Conservation (phyloP, 2,113 vertebrate genomes). For the Xiphophorus couchianus region DNA sequence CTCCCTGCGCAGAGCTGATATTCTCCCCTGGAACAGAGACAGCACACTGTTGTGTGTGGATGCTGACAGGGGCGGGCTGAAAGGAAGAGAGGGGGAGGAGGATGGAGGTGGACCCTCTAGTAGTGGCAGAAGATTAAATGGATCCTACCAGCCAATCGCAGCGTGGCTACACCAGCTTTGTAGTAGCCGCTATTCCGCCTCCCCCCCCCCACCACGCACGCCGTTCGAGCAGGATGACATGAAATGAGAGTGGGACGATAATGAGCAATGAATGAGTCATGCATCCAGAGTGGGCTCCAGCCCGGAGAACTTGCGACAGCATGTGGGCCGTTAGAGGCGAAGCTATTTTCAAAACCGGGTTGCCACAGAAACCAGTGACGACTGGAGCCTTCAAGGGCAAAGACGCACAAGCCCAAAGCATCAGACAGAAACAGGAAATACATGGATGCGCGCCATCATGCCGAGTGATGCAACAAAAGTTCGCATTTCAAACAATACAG, state of each 20-base stretch:
- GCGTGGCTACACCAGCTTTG: conserved; percentile 70
- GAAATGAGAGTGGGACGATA: conserved; percentile 78
- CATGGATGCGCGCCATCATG: neutral
- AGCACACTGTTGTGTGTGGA: conserved; percentile 80
- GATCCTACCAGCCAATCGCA: conserved; percentile 86
- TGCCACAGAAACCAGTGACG: conserved; percentile 66
- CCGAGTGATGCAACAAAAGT: conserved; percentile 8
- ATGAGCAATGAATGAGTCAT: conserved; percentile 82
- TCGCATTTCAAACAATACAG: neutral
- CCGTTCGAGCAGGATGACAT: conserved; percentile 56
- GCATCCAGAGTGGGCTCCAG: conserved; percentile 70
- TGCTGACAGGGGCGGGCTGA: conserved; percentile 76
- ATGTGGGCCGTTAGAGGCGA: conserved; percentile 59
- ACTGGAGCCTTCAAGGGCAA: conserved; percentile 13
- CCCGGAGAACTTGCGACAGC: conserved; percentile 57
- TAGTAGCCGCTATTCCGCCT: conserved; percentile 71
- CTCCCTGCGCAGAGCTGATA: conserved; percentile 81
- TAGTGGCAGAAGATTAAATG: conserved; percentile 81
- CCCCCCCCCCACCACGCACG: conserved; percentile 72
- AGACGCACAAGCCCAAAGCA: conserved; percentile 34
- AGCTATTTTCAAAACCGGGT: conserved; percentile 72
- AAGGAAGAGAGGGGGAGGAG: conserved; percentile 71
- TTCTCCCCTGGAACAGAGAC: conserved; percentile 85
- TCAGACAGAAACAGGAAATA: conserved; percentile 18
- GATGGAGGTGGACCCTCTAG: conserved; percentile 73